Base-by-base conservation (phyloP, 2,113 vertebrate species). In the Lutjanus erythropterus region DNA sequence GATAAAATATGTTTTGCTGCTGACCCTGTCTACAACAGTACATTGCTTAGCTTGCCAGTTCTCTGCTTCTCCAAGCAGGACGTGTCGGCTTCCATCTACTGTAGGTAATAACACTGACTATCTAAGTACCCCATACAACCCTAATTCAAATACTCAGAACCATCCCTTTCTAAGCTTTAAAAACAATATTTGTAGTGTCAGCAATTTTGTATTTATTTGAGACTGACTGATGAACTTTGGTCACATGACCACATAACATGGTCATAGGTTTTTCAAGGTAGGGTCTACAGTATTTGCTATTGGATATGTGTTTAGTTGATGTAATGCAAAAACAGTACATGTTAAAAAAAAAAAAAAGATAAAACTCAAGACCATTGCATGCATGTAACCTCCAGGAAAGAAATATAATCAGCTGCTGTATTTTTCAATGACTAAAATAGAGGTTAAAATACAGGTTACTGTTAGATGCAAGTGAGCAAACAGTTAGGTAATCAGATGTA, bases 271-370 rank as follows among this genome's bases (percentile, higher is more conserved):
- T 65, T 56, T 47, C 64, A 11, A 49, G n/a, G 19, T 11, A 50
- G 42, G 3, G 18, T 21, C 55, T 39, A 21, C n/a, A 15, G 9
- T 1, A 27, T 44, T 46, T 60, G 31, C 25, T 31, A 47, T 23
- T 72, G 25, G 33, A 37, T 27, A 64, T 58, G 39, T 16, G n/a
- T 59, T 73, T 27, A 25, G 16, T 72, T 64, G 31, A 31, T 56
- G 11, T 65, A 80, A 64, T 56, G 18, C 2, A 14, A 29, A 47
- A 39, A 31, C 3, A 64, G 16, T 25, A 12, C 23, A 15, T 71
- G 52, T 42, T 52, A 10, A 29, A 49, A 64, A 10, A 29, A 49
- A 21, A 21, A 6, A 44, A 29, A 19, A 71, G 11, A 18, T 27
- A 68, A 59, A 56, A 75, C 19, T 9, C 19, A 46, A 39, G 9